These are phyloP conservation scores for Seriola rivoliana DNA, from an alignment of 2,113 vertebrate species.

Conservation along the genomic window DNA sequence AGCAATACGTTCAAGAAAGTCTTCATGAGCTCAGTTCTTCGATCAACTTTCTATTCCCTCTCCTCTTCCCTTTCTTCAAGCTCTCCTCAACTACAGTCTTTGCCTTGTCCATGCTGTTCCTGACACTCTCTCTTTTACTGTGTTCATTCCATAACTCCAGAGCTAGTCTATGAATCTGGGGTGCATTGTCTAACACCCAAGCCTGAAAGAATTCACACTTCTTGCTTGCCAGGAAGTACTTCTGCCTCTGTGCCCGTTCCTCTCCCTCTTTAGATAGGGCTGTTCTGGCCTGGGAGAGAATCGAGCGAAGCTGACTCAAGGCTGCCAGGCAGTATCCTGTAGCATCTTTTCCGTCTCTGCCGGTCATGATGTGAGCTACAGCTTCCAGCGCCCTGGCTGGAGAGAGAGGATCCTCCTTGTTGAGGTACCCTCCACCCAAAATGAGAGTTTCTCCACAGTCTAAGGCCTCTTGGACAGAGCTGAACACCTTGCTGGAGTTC, in stretches of 20 bases:
- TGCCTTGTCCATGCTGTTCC: slow-evolving; percentile 77
- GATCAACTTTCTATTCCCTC: slow-evolving; percentile 78
- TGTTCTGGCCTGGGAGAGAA: slow-evolving; percentile 76
- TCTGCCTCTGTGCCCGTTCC: slow-evolving; percentile 62
- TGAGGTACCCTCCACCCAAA: slow-evolving; percentile 64
- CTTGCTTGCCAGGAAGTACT: slow-evolving; percentile 85
- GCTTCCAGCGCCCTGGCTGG: slow-evolving; percentile 80
- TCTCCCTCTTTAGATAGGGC: slow-evolving; percentile 66
- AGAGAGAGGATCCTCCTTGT: slow-evolving; percentile 80
- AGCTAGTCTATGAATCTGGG: slow-evolving; percentile 71
- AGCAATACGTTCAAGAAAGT: background rate
- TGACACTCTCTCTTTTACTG: slow-evolving; percentile 63
- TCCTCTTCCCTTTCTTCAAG: slow-evolving; percentile 81
- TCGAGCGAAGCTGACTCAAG: slow-evolving; percentile 82
- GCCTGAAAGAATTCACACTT: slow-evolving; percentile 90
- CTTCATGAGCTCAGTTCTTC: slow-evolving; percentile 82
- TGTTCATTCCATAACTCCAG: slow-evolving; percentile 81
- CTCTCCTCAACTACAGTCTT: slow-evolving; percentile 79
- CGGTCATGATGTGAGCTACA: slow-evolving; percentile 85
- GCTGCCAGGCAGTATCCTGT: slow-evolving; percentile 85
- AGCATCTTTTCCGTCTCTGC: slow-evolving; percentile 61
- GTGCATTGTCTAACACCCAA: slow-evolving; percentile 86
- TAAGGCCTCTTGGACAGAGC: slow-evolving; percentile 84
- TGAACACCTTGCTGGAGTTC: slow-evolving; percentile 81
- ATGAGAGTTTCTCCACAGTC: slow-evolving; percentile 78